Base-by-base conservation (phyloP, 2,888 invertebrate species). In the Dendrolimus houi region DNA sequence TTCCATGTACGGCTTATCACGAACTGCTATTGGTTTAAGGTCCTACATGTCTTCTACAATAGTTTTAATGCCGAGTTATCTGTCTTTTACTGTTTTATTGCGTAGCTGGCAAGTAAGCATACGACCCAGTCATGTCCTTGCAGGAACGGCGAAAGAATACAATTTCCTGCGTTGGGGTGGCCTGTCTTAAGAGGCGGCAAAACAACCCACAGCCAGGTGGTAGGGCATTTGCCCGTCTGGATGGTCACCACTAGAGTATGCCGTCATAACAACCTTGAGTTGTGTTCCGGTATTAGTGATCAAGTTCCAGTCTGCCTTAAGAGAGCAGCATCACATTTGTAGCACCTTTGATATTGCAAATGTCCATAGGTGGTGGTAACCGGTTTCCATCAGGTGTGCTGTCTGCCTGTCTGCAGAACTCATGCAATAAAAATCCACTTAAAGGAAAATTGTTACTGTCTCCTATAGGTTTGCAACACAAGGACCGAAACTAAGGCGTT, bases 1-100 rank as follows among this genome's bases (percentile, higher is more conserved):
- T 61, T 60, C 55, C 59, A 53, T 63, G 63, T 64, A 58, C 53
- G 40, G 55, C 59, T 64, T 65, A 65, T 64, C 65, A 55, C 29
- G 47, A 55, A 55, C 58, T 56, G 61, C 61, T 55, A 57, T 58
- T 29, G 12, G 47, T 47, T 47, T 10, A 47, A 47, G 47, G 12
- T 8, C 2, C 47, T 8, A 12, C 9, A 47, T 47, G 29, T 29
- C 29, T 47, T 47, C 47, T 47, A 47, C 47, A 7, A 47, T 47
- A 47, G n/a, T 12, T 29, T 29, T 29, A 29, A 29, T 29, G 29
- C 29, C 29, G 0, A 29, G 29, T 29, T 29, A 6, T 29, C 29
- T 29, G 29, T 29, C 29, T 29, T 29, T 29, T 6, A 29, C 29
- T 29, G 29, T 29, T 29, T 29, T 29, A 29, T 29, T 29, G 29